These are phyloP conservation scores for Gastrophysa polygoni DNA, from an alignment of 2,888 invertebrate genomes.

Conservation along the genomic window DNA sequence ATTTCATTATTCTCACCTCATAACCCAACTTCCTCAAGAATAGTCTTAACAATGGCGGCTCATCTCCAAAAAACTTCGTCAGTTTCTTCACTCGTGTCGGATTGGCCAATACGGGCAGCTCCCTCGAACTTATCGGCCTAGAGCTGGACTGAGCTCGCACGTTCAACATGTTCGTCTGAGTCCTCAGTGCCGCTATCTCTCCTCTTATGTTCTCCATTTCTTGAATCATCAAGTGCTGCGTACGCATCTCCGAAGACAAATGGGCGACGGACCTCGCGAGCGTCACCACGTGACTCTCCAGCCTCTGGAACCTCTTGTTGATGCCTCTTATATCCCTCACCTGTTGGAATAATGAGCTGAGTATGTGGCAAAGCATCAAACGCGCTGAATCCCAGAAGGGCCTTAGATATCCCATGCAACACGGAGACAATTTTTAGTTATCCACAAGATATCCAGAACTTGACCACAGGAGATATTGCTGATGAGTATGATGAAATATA, in stretches of 20 bases:
- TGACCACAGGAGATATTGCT: too few species aligned
- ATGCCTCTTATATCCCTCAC: slow-evolving; percentile 71
- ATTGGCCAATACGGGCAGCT: slow-evolving; percentile 78
- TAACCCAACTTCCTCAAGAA: slow-evolving; percentile 91
- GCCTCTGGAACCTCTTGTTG: slow-evolving; percentile 84
- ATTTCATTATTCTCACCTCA: too few species aligned
- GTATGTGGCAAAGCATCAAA: too few species aligned
- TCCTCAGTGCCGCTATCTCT: slow-evolving; percentile 78
- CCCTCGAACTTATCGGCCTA: slow-evolving; percentile 61
- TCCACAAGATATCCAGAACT: too few species aligned
- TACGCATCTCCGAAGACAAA: slow-evolving; percentile 88
- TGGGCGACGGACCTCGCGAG: slow-evolving; percentile 89
- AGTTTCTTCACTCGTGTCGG: slow-evolving; percentile 86
- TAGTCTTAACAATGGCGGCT: slow-evolving; percentile 86
- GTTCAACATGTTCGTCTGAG: slow-evolving; percentile 68
- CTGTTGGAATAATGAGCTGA: background rate
- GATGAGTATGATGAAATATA: too few species aligned
- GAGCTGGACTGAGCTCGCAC: slow-evolving; percentile 72
- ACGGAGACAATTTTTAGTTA: too few species aligned
- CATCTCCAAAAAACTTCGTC: slow-evolving; percentile 93
- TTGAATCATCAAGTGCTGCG: slow-evolving; percentile 86
- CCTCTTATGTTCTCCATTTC: slow-evolving; percentile 87
- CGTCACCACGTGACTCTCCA: slow-evolving; percentile 91
- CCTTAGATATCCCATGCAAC: too few species aligned
- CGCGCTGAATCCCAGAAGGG: too few species aligned